phyloP scores from a whole-genome alignment of 1,140 invertebrate species.

The Bombus pascuorum region DNA sequence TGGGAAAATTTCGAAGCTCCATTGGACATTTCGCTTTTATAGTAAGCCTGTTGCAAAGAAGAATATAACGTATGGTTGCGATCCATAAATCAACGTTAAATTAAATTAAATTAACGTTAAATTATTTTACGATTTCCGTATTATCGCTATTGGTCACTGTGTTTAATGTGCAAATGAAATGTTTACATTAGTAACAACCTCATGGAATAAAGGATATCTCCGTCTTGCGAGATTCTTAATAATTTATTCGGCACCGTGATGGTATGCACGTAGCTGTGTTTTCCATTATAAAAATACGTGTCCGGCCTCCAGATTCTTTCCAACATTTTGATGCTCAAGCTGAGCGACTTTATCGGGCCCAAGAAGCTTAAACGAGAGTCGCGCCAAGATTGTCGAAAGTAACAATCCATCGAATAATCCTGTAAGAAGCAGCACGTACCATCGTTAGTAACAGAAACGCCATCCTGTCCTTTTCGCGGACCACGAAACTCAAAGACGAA shows the following conservation, averaged over 20 bases:
- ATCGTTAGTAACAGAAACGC: accelerated
- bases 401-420: conserved; percentile 99
- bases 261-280: conserved; percentile 96
- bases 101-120: neutral
- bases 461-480: no score
- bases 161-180: no score
- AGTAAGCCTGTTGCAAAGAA: conserved; percentile 88
- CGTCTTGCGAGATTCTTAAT: conserved; percentile 93
- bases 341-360: conserved; percentile 91
- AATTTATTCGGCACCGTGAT: conserved; percentile 98
- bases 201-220: conserved; percentile 97
- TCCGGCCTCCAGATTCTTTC: conserved; percentile 97
- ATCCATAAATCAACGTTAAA: neutral
- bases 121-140: neutral
- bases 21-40: conserved; percentile 99
- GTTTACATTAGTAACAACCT: conserved; percentile 83
- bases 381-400: conserved; percentile 95
- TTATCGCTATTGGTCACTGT: accelerated
- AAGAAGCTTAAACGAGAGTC: conserved; percentile 92
- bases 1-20: conserved; percentile 97
- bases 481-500: no score
- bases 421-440: conserved; percentile 72
- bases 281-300: conserved; percentile 97
- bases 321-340: conserved; percentile 94
- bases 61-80: accelerated